Base-by-base conservation (phyloP, 2,113 vertebrate species). In the Promerops cafer region DNA sequence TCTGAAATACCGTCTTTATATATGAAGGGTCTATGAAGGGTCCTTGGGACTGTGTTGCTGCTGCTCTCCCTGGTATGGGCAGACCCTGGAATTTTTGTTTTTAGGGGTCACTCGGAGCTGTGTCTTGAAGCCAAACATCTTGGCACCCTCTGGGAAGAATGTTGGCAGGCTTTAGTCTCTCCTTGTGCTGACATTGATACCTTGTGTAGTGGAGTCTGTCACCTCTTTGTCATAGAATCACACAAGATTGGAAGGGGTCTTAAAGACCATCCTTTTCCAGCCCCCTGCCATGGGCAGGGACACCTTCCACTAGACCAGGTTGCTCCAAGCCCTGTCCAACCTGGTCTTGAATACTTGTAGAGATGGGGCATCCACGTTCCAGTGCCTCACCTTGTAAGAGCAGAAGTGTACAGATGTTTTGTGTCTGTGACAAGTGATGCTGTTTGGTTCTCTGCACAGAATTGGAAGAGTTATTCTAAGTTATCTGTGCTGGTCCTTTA, bases 11-110 rank as follows among this genome's bases (percentile, higher is more conserved):
- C 12, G 20, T 65, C 14, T 70, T n/a, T 24, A 31, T 40, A 6
- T 52, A 6, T 0, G 6, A n/a, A n/a, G n/a, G 22, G 1, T 65
- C 44, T 47, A 0, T 8, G 16, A 10, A 44, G 30, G 33, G 37
- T 21, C 8, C 2, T 12, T 42, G 74, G 69, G 26, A 5, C 42
- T 52, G 4, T 1, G 1, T 35, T 47, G 22, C 31, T 57, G 52
- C 33, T 35, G n/a, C 23, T 60, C 27, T 65, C n/a, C 20, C 33
- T 1, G 1, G 10, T 1, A 2, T 6, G 59, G 61, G 13, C 33
- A 24, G 47, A 63, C 10, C 14, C 22, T 21, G 3, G 8, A 10
- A 15, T 28, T 70, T 54, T n/a, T 14, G 8, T 21, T 45, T 31
- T 23, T 20, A 4, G 49, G 23, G 63, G 22, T 53, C 8, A 0